Percentiles rank a stretch among this genome's conserved stretches.
Conservation (phyloP, 2,888 invertebrate genomes). For the Drosophila affinis region DNA sequence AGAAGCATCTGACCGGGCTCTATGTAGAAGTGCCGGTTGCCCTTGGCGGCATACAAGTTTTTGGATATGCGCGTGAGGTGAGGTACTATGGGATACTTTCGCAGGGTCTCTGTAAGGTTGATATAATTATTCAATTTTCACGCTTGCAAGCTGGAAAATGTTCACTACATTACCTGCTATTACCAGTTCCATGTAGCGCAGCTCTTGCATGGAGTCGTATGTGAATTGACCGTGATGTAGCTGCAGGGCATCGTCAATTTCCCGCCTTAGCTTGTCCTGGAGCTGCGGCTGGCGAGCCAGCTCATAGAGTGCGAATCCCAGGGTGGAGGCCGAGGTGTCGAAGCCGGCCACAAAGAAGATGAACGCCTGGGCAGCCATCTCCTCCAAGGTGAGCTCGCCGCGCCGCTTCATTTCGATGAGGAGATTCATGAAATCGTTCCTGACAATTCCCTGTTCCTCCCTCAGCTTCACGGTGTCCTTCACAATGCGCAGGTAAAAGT, state of each 20-base stretch:
- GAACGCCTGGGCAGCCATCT: constrained; percentile 85
- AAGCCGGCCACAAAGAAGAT: constrained; percentile 85
- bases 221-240: constrained; percentile 81
- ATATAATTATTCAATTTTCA: no score
- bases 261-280: constrained; percentile 83
- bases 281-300: constrained; percentile 84
- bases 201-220: constrained; percentile 80
- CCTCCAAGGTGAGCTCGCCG: constrained; percentile 75
- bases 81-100: constrained; percentile 85
- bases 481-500: constrained; percentile 79
- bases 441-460: constrained; percentile 71
- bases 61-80: constrained; percentile 84
- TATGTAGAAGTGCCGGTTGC: constrained; percentile 84
- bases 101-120: constrained; percentile 84
- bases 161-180: constrained; percentile 82
- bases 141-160: neutral
- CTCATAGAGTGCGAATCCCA: constrained; percentile 84
- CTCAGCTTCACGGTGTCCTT: constrained; percentile 81
- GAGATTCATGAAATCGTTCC: constrained; percentile 85
- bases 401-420: constrained; percentile 81
- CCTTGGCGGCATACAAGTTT: constrained; percentile 84
- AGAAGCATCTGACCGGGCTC: constrained; percentile 85
- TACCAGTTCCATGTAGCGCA: constrained; percentile 84
- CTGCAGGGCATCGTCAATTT: constrained; percentile 82
- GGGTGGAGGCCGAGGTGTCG: constrained; percentile 84